Evolutionary conservation across 2,888 invertebrate genomes (phyloP), one percentile per base, ranked within the genome.

Genomic region (Agrochola circellaris): DNA sequence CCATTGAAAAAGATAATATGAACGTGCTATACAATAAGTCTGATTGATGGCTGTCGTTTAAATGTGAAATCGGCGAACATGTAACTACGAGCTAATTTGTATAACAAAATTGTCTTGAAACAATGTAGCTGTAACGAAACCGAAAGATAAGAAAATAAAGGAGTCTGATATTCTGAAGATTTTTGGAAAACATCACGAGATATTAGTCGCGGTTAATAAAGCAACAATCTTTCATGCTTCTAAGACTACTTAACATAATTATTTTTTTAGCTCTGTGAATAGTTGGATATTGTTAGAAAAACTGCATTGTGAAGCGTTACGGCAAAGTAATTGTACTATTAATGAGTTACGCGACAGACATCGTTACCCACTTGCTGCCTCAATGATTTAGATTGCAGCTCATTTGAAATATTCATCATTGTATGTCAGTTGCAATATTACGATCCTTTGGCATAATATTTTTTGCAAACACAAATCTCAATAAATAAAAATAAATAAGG

Each of bases 381-480:
- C 74, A 85, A 85, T 81, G 83, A 38, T 73, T 85, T 73, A 74
- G 71, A 86, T 87, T 87, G 80, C 71, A 79, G 66, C 68, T 80
- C 75, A 81, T 85, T 86, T 81, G 78, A 78, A 82, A 64, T 62
- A 82, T 75, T 77, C 77, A 77, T 82, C 61, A 81, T 74, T 77
- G 62, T 58, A n/a, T 75, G 65, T 66, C 77, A 77, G 64, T 74
- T 74, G 58, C 56, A 76, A 73, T 60, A 66, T 69, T 58, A 72
- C 61, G n/a, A 66, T 84, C 34, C n/a, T 51, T 69, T 66, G 45
- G 13, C 58, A 42, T 64, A 61, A 67, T 66, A 56, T 42, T n/a
- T 56, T 75, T 67, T 51, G n/a, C 30, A 34, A 68, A 56, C 20
- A 13, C 1, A 20, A 23, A 42, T 42, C 64, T 56, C 9, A 64